phyloP scores from a whole-genome alignment of 2,113 vertebrate species.

The Myrmecobius fasciatus region DNA sequence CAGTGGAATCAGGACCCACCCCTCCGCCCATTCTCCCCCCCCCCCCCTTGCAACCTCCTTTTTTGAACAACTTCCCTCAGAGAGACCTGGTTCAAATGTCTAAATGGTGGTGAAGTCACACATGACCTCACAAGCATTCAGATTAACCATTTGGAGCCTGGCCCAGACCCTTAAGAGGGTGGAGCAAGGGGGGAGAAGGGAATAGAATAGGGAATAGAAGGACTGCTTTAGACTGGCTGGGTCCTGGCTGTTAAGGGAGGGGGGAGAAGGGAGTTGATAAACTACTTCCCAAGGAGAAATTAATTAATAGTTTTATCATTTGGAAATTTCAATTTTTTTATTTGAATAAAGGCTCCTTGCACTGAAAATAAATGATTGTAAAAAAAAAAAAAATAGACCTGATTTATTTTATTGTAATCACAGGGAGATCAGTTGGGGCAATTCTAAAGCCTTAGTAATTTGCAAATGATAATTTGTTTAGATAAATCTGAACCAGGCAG shows the following conservation, averaged over 20 bases:
- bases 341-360: not conserved
- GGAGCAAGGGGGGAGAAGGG: not conserved
- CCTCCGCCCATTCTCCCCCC: constrained; percentile 60
- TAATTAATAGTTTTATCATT: not conserved
- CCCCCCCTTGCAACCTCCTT: constrained; percentile 49
- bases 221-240: not conserved
- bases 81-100: constrained; percentile 76
- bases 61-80: constrained; percentile 73
- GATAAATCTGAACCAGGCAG: constrained; percentile 2
- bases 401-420: not conserved
- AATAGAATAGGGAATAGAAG: not conserved
- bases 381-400: not conserved
- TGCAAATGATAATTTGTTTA: constrained; percentile 43
- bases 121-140: constrained; percentile 54
- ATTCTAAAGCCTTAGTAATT: constrained; percentile 3
- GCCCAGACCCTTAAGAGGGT: rapidly evolving
- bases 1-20: constrained; percentile 52
- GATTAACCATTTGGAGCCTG: constrained; percentile 74
- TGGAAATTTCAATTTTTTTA: not conserved
- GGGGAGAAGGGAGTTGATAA: not conserved
- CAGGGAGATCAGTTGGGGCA: constrained; percentile 7
- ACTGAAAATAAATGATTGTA: constrained; percentile 37
- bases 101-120: constrained; percentile 73
- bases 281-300: not conserved
- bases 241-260: not conserved